A percentile compares a stretch with the other conserved stretches of the same genome.
Evolutionary conservation across 2,797 vertebrate species (phyloP).

Genomic region (Syngnathus rostellatus): DNA sequence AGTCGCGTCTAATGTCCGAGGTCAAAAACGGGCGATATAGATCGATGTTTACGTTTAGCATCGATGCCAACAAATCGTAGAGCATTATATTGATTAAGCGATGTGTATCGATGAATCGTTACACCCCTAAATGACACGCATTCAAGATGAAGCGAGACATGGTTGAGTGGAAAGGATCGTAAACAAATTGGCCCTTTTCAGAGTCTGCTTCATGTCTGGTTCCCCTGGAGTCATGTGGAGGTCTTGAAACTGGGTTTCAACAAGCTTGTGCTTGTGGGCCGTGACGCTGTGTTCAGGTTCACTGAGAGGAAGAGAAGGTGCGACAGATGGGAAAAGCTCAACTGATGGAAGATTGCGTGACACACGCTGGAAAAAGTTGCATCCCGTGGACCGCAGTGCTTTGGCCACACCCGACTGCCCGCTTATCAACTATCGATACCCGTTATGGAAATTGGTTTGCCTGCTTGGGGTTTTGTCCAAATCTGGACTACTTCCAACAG

Average conservation of each 20-base stretch:
- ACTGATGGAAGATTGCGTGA: conserved; percentile 37
- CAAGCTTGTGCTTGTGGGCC: conserved; percentile 4
- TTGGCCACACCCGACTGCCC: neutral
- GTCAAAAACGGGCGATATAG: too few species aligned
- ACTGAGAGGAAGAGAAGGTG: conserved; percentile 40
- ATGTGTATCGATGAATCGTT: too few species aligned
- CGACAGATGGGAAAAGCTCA: conserved; percentile 49
- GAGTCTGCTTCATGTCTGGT: conserved; percentile 39
- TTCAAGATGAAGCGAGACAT: conserved; percentile 19
- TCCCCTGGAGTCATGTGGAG: conserved; percentile 46
- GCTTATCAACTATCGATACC: too few species aligned
- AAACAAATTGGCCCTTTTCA: neutral
- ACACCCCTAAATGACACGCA: neutral
- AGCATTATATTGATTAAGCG: too few species aligned
- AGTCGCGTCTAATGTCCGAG: too few species aligned
- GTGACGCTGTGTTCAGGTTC: conserved; percentile 20
- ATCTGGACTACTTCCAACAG: neutral
- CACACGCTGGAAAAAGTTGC: conserved; percentile 66
- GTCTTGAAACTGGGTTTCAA: conserved; percentile 31
- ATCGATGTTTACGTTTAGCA: too few species aligned
- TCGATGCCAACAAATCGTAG: too few species aligned
- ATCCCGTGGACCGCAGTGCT: conserved; percentile 30
- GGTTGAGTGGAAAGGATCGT: conserved; percentile 18
- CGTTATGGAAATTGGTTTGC: too few species aligned
- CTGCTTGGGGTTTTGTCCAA: too few species aligned